Evolutionary conservation across 2,888 invertebrate species (phyloP).

Genomic region (Gastracanthus pulcherrimus): DNA sequence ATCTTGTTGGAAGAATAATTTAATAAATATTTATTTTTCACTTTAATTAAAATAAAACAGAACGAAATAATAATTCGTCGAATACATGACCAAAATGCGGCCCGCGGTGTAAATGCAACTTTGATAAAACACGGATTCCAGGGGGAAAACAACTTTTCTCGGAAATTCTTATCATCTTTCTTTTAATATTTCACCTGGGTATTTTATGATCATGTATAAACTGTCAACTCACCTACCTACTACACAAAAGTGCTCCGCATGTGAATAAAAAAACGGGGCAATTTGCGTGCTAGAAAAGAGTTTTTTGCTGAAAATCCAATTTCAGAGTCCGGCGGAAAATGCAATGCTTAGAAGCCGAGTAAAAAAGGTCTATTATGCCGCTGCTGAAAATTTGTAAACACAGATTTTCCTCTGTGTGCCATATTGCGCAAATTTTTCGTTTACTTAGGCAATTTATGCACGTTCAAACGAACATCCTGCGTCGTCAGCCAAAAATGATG

Average conservation of each 20-base stretch:
- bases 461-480: too few species aligned
- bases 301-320: slow-evolving; percentile 18
- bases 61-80: neutral
- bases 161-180: neutral
- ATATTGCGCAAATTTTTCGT: neutral
- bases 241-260: too few species aligned
- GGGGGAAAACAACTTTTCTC: neutral
- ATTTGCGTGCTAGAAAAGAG: neutral
- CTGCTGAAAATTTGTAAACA: neutral
- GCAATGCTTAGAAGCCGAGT: neutral
- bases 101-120: neutral
- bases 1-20: too few species aligned
- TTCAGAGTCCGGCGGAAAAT: neutral
- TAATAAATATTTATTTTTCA: too few species aligned
- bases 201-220: neutral
- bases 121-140: neutral
- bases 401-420: too few species aligned
- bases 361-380: neutral
- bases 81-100: too few species aligned
- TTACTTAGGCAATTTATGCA: neutral
- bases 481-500: too few species aligned
- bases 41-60: too few species aligned
- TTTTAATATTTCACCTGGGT: slow-evolving; percentile 1
- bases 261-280: neutral
- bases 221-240: neutral